phyloP scores from a whole-genome alignment of 2,113 vertebrate species.

The Psilopogon haemacephalus region DNA sequence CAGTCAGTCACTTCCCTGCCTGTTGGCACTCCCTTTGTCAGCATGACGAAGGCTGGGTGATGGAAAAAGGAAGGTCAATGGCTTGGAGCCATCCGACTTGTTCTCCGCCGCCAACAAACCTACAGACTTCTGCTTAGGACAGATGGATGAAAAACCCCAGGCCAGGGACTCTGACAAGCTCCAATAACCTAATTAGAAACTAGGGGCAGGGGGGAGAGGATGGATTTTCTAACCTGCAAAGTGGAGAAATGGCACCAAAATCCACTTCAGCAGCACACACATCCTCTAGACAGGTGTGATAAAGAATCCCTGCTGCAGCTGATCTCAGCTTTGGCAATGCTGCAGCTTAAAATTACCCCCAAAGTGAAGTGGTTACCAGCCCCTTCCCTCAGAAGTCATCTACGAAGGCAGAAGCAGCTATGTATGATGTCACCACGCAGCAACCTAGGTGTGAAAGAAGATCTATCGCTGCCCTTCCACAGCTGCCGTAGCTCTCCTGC shows the following conservation, averaged over 20 bases:
- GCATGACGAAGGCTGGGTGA: not conserved
- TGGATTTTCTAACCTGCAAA: not conserved
- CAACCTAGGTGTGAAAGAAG: not conserved
- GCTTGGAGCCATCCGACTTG: not conserved
- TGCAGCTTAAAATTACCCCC: not conserved
- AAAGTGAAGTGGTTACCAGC: not conserved
- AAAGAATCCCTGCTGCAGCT: not conserved
- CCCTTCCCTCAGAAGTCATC: not conserved
- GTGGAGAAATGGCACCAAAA: not conserved
- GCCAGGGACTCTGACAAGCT: not conserved
- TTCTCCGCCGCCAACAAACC: not conserved
- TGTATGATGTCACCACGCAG: not conserved
- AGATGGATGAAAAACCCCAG: not conserved
- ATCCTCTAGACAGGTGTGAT: not conserved
- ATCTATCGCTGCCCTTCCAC: not conserved
- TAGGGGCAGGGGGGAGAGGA: not conserved
- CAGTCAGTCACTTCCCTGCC: not conserved
- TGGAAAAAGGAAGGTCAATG: not conserved
- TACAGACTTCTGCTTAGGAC: not conserved
- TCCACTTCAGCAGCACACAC: not conserved
- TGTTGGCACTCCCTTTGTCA: not conserved
- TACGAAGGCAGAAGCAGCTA: not conserved
- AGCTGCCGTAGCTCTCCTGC: not conserved
- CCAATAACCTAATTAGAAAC: not conserved
- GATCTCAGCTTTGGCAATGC: not conserved